These are phyloP conservation scores for Bucorvus abyssinicus DNA, from an alignment of 2,797 vertebrate species.

Conservation along the genomic window DNA sequence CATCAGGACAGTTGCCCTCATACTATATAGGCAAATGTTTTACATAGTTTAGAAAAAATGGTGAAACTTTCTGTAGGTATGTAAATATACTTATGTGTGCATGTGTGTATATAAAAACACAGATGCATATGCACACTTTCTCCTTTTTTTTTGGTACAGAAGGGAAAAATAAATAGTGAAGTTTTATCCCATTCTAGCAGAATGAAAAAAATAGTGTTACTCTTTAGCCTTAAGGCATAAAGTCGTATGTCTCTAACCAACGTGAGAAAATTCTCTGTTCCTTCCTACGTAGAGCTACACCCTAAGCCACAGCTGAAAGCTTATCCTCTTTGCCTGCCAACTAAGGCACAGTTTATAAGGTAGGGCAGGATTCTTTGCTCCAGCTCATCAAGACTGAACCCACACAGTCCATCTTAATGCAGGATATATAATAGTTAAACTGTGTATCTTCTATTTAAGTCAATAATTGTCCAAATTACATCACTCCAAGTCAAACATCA, in stretches of 20 bases:
- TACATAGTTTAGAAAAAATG: background rate
- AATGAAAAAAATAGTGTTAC: background rate
- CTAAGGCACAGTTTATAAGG: slow-evolving; percentile 1
- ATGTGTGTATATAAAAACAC: background rate
- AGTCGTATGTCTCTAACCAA: slow-evolving; percentile 9
- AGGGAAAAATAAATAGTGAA: background rate
- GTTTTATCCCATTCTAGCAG: background rate
- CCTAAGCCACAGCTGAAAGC: slow-evolving; percentile 26
- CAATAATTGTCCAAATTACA: slow-evolving; percentile 10
- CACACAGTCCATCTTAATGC: slow-evolving; percentile 39
- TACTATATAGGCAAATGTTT: background rate
- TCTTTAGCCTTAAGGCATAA: slow-evolving; percentile 1
- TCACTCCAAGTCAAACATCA: slow-evolving; percentile 17
- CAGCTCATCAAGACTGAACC: slow-evolving; percentile 7
- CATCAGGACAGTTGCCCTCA: background rate
- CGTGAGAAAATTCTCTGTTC: slow-evolving; percentile 47
- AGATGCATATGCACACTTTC: background rate
- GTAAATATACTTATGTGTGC: background rate
- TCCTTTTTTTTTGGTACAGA: background rate
- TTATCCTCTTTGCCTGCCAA: slow-evolving; percentile 16
- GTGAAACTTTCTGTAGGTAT: background rate
- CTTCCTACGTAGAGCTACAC: slow-evolving; percentile 46
- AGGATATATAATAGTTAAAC: background rate
- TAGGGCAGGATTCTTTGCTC: background rate
- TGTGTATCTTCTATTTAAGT: background rate